Percentiles rank a stretch among this genome's conserved stretches.
Conservation (phyloP, 2,888 invertebrate species). For the Pegoplata infirma region DNA sequence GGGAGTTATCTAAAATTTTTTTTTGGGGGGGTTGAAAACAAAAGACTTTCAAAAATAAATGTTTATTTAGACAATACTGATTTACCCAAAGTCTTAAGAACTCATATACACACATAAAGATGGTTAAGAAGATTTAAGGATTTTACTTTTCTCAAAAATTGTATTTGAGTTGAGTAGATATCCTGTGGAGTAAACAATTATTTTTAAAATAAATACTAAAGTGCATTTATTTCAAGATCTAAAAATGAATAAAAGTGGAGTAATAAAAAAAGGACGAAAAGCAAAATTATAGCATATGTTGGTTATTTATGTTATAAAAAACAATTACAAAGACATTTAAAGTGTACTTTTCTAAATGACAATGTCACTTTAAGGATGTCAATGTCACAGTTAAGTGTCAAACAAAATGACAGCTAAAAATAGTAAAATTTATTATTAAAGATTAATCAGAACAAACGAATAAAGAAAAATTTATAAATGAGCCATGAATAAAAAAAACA, state of each 20-base stretch:
- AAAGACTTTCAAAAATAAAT: conserved; percentile 13
- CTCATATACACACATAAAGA: not conserved
- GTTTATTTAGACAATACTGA: conserved; percentile 28
- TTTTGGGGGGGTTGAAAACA: conserved; percentile 7
- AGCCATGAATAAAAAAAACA: not conserved
- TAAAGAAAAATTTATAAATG: not conserved
- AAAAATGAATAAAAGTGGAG: not conserved
- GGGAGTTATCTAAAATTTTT: not conserved
- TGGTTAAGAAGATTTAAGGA: conserved; percentile 15
- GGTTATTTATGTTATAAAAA: not conserved
- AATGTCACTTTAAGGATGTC: conserved; percentile 38
- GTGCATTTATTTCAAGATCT: conserved; percentile 4
- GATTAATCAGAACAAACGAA: not conserved
- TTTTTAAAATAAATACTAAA: conserved; percentile 26
- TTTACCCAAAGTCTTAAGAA: conserved; percentile 31
- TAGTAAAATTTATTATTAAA: conserved; percentile 5
- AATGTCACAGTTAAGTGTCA: conserved; percentile 39
- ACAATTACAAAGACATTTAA: not conserved
- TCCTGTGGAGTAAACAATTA: conserved; percentile 45
- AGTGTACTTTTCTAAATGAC: conserved; percentile 6
- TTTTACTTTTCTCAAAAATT: conserved; percentile 10
- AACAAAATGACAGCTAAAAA: conserved; percentile 31
- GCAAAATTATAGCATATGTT: conserved; percentile 7
- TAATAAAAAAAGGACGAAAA: not conserved
- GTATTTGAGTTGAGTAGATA: not conserved